Conservation (phyloP, 2,113 vertebrate species). For the Phalacrocorax aristotelis region DNA sequence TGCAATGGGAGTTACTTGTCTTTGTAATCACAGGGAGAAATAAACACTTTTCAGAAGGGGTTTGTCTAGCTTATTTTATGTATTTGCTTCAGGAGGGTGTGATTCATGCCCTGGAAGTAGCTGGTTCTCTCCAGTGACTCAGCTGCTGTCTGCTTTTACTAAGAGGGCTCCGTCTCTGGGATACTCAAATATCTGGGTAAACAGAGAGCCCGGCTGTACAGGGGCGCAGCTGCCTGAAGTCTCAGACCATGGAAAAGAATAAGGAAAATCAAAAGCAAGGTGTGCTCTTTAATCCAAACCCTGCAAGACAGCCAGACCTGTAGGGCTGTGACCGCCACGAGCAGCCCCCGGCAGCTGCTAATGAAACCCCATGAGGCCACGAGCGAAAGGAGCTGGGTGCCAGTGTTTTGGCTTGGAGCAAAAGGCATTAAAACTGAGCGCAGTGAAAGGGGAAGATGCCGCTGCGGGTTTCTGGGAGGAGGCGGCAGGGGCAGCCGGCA, state of each 20-base stretch:
- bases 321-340: neutral
- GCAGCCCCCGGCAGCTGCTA: no score
- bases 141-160: rapidly evolving
- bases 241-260: neutral
- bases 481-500: neutral
- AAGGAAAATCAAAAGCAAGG: neutral
- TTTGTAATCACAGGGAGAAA: neutral
- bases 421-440: neutral
- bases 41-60: neutral
- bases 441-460: neutral
- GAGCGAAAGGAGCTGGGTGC: rapidly evolving
- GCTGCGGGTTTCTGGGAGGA: neutral
- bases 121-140: neutral
- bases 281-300: neutral
- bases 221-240: neutral
- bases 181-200: neutral
- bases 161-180: neutral
- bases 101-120: neutral
- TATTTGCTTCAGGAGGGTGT: neutral
- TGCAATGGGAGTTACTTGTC: neutral
- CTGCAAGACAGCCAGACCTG: neutral
- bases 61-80: neutral
- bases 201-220: neutral
- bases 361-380: rapidly evolving
- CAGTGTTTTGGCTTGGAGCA: neutral